These are phyloP conservation scores for Drosophila multiciliata DNA, from an alignment of 2,888 invertebrate species.

Conservation along the genomic window DNA sequence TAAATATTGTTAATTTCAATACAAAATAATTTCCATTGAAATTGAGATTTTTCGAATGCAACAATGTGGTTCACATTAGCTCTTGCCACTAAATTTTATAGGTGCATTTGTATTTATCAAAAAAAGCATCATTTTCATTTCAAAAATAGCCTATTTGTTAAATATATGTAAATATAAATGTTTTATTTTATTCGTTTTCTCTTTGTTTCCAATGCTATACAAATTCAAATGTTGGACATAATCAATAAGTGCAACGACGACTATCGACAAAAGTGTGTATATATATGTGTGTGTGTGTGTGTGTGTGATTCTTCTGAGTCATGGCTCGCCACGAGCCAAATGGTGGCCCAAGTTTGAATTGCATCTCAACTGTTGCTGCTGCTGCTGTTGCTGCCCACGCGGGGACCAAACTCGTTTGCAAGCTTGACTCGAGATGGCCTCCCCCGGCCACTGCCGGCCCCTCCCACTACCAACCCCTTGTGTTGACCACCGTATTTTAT, in stretches of 20 bases:
- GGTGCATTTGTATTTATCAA: neutral
- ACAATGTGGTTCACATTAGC: neutral
- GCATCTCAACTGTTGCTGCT: conserved; percentile 14
- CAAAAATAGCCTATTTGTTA: neutral
- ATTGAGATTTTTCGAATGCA: neutral
- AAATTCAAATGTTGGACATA: conserved; percentile 3
- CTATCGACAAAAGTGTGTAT: conserved; percentile 26
- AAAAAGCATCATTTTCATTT: neutral
- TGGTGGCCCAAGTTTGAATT: conserved; percentile 32
- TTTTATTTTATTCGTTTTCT: neutral
- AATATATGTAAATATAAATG: conserved; percentile 1
- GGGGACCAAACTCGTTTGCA: conserved; percentile 50
- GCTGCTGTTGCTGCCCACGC: conserved; percentile 47
- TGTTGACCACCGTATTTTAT: neutral
- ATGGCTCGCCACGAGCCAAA: conserved; percentile 74
- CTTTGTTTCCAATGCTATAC: neutral
- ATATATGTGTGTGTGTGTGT: conserved; percentile 17
- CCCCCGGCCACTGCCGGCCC: neutral
- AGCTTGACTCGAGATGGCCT: conserved; percentile 21
- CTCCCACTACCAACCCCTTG: neutral
- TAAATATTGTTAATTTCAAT: neutral
- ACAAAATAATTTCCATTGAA: neutral
- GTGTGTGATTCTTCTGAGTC: conserved; percentile 54
- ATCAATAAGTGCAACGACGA: conserved; percentile 37
- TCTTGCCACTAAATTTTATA: neutral